Conservation (phyloP, 2,888 invertebrate species). For the Drosophila tripunctata region DNA sequence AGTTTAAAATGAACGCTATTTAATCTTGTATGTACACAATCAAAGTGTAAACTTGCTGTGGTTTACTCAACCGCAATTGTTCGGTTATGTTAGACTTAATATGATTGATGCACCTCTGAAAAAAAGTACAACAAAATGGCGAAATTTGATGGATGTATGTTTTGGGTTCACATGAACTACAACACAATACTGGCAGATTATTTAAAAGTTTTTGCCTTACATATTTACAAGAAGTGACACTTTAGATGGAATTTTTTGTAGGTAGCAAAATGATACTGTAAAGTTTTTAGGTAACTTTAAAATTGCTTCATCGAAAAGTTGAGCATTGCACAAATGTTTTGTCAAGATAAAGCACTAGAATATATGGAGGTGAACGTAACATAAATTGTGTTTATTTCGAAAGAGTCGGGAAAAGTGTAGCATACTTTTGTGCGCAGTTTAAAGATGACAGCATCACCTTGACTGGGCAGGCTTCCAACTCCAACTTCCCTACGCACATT, state of each 20-base stretch:
- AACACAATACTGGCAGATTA: conserved; percentile 29
- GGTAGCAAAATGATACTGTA: conserved; percentile 47
- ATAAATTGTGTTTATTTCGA: conserved; percentile 72
- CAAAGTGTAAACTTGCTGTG: conserved; percentile 10
- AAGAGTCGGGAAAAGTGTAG: conserved; percentile 40
- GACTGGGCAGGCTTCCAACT: not conserved
- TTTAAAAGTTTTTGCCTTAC: conserved; percentile 52
- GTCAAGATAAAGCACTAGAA: conserved; percentile 29
- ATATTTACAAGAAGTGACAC: conserved; percentile 68
- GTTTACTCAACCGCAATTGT: conserved; percentile 52
- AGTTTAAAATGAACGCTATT: conserved; percentile 1
- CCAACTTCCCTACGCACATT: conserved; percentile 47
- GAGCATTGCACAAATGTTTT: conserved; percentile 62
- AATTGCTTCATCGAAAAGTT: conserved; percentile 70
- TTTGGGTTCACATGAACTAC: conserved; percentile 35
- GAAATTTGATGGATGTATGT: conserved; percentile 61
- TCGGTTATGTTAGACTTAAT: conserved; percentile 23
- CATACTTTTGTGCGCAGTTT: conserved; percentile 69
- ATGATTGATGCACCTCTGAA: conserved; percentile 61
- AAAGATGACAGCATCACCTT: conserved; percentile 63
- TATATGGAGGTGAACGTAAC: conserved; percentile 39
- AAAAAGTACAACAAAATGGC: not conserved
- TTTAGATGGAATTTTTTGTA: conserved; percentile 37
- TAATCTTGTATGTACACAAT: not conserved
- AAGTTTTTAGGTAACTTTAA: conserved; percentile 56